Evolutionary conservation across 2,113 vertebrate species (phyloP).

Genomic region (Tauraco erythrolophus): DNA sequence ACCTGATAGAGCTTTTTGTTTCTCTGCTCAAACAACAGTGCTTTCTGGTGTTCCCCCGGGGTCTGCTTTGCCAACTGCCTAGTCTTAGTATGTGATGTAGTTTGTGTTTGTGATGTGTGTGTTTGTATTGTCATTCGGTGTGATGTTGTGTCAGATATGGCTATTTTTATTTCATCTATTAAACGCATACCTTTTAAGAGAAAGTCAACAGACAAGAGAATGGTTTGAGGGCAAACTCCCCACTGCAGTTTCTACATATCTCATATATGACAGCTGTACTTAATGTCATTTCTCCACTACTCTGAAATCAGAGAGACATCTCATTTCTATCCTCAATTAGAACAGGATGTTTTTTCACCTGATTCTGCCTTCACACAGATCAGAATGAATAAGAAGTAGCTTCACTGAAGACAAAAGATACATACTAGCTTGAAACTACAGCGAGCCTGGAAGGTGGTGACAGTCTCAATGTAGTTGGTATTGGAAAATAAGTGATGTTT

Average conservation of each 20-base stretch:
- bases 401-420: constrained; percentile 3
- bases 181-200: constrained; percentile 45
- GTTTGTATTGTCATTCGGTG: constrained; percentile 58
- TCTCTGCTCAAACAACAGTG: constrained; percentile 33
- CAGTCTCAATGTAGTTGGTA: not conserved
- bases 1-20: constrained; percentile 30
- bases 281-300: constrained; percentile 2
- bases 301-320: not conserved
- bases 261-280: constrained; percentile 24
- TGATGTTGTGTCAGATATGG: constrained; percentile 29
- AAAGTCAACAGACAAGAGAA: constrained; percentile 40
- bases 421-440: not conserved
- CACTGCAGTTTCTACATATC: constrained; percentile 2
- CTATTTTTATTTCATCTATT: constrained; percentile 50
- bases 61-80: constrained; percentile 54
- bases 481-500: constrained; percentile 12
- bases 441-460: not conserved
- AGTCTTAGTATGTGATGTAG: not conserved
- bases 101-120: constrained; percentile 40
- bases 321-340: constrained; percentile 35
- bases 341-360: not conserved
- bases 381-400: constrained; percentile 43
- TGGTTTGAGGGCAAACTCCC: constrained; percentile 56
- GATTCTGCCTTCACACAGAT: constrained; percentile 31
- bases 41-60: constrained; percentile 54